These are phyloP conservation scores for Thymelicus acteon DNA, from an alignment of 2,888 invertebrate genomes.

Conservation along the genomic window DNA sequence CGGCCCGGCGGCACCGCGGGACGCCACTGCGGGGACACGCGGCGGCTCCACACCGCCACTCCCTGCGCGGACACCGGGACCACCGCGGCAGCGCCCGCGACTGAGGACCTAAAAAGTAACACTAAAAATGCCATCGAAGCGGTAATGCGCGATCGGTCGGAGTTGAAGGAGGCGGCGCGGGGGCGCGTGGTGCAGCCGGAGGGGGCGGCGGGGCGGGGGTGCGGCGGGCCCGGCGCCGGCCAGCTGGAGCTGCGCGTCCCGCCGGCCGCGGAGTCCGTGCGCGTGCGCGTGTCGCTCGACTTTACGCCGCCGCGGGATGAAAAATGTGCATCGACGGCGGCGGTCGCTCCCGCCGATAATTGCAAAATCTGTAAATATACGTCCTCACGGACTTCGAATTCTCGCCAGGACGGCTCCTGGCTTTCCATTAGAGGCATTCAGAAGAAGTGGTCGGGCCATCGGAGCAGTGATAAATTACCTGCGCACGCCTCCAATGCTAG, in stretches of 20 bases:
- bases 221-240: slow-evolving; percentile 38
- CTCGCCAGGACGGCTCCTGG: slow-evolving; percentile 44
- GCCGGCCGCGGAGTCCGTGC: slow-evolving; percentile 42
- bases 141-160: slow-evolving; percentile 40
- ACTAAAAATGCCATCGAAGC: slow-evolving; percentile 23
- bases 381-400: background rate
- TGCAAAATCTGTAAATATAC: background rate
- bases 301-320: slow-evolving; percentile 18
- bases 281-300: slow-evolving; percentile 42
- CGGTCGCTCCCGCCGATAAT: no score
- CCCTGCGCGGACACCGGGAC: background rate
- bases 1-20: slow-evolving; percentile 29
- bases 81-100: background rate
- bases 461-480: slow-evolving; percentile 21
- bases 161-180: slow-evolving; percentile 49
- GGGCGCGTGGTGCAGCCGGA: slow-evolving; percentile 49
- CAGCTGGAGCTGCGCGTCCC: slow-evolving; percentile 49
- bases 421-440: slow-evolving; percentile 48
- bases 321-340: slow-evolving; percentile 1
- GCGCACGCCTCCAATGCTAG: background rate
- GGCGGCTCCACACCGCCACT: slow-evolving; percentile 24
- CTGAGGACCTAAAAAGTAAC: background rate
- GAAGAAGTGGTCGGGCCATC: slow-evolving; percentile 43
- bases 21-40: slow-evolving; percentile 8
- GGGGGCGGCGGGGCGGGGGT: slow-evolving; percentile 16